phyloP scores from a whole-genome alignment of 2,888 invertebrate genomes.

The Alsophila aescularia region DNA sequence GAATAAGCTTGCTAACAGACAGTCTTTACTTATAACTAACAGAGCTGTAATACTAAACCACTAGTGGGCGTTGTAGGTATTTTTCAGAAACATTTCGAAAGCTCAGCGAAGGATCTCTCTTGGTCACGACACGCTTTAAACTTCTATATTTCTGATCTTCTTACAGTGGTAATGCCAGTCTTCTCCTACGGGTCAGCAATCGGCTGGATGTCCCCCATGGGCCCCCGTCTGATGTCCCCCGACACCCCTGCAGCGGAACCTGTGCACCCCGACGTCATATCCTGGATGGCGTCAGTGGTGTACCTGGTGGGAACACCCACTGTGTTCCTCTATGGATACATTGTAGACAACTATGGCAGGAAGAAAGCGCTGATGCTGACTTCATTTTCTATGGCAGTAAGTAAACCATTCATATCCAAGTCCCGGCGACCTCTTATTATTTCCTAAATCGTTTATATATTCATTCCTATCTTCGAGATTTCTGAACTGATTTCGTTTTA shows the following conservation, averaged over 20 bases:
- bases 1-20: too few relatives aligned
- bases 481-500: too few relatives aligned
- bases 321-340: conserved; percentile 80
- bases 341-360: conserved; percentile 81
- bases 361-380: conserved; percentile 77
- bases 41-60: too few relatives aligned
- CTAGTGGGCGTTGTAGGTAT: too few relatives aligned
- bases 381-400: conserved; percentile 73
- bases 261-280: conserved; percentile 74
- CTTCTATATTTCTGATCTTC: background rate
- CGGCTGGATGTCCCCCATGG: conserved; percentile 85
- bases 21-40: too few relatives aligned
- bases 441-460: too few relatives aligned
- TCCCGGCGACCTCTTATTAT: too few relatives aligned
- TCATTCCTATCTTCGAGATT: too few relatives aligned
- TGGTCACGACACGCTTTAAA: background rate
- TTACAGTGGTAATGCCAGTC: conserved; percentile 81
- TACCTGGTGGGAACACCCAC: conserved; percentile 82
- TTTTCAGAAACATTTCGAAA: too few relatives aligned
- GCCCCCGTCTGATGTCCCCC: conserved; percentile 75
- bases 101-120: too few relatives aligned
- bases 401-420: too few relatives aligned
- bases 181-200: conserved; percentile 82
- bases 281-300: conserved; percentile 84
- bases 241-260: conserved; percentile 69